Base-by-base conservation (phyloP, 64 coral and sea anemone genomes). In the Acropora tenuis region DNA sequence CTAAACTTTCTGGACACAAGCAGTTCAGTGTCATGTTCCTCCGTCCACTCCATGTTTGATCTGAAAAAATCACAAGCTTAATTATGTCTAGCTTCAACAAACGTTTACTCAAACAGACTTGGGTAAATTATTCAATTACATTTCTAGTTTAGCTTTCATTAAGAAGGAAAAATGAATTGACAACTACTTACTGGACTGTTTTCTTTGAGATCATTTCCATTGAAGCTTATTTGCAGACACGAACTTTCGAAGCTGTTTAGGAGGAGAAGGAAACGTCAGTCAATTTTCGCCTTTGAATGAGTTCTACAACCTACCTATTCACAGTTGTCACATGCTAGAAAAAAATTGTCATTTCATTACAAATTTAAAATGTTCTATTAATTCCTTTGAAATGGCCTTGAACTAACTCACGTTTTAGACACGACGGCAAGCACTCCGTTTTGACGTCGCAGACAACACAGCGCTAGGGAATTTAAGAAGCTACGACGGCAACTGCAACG, bases 381-480 rank as follows among this genome's bases (percentile, higher is more conserved):
- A 61, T 61, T 87, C 55, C 69, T 71, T 74, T 87, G 40, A 75
- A 53, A 74, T 75, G 46, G 50, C 69, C 48, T 73, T 75, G n/a
- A 77, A 77, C n/a, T 77, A 77, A 77, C 86, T 88, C 50, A 88
- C 86, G 86, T 88, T 77, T 88, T 88, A 77, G 86, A 88, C 86
- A 61, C 7, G 13, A 61, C 58, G 58, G 58, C 58, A 77, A 88
- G 77, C 73, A 77, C 73, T 88, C 77, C 73, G 86, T 77, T 88
- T 77, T 77, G 73, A 88, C 86, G 86, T 88, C 73, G 48, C 49
- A 80, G 78, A 80, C 78, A 80, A 80, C 49, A 55, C 78, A 80
- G 78, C 78, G n/a, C n/a, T n/a, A n/a, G n/a, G n/a, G n/a, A n/a
- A n/a, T n/a, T n/a, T n/a, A n/a, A n/a, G n/a, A n/a, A n/a, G n/a